Percentiles rank a stretch among this genome's conserved stretches.
phyloP scores from a whole-genome alignment of 2,113 vertebrate species.

The Azemiops feae region DNA sequence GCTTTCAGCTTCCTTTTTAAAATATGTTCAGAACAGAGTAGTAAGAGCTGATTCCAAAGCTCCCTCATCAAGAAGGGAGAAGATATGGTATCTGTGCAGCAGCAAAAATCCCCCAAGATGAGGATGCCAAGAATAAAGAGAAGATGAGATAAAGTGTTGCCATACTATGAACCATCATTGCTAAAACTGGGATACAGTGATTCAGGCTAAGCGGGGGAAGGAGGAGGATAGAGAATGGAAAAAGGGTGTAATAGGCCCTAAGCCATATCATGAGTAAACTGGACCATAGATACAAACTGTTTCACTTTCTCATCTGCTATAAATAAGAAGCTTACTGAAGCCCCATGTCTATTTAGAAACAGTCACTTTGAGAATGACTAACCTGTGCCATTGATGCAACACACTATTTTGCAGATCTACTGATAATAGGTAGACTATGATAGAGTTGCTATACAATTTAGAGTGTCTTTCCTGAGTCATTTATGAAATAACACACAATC shows the following conservation, averaged over 20 bases:
- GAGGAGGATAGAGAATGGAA: not conserved
- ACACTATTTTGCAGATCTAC: not conserved
- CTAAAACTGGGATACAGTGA: not conserved
- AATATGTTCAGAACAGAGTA: not conserved
- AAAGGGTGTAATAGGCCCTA: not conserved
- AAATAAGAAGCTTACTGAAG: not conserved
- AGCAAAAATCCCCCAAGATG: not conserved
- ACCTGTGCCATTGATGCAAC: not conserved
- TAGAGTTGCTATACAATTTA: not conserved
- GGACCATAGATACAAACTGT: not conserved
- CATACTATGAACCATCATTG: not conserved
- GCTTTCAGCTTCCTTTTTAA: not conserved
- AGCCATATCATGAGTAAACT: not conserved
- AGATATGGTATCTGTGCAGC: not conserved
- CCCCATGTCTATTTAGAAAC: not conserved
- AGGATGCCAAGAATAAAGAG: not conserved
- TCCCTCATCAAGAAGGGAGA: not conserved
- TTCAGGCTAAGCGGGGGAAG: not conserved
- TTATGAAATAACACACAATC: not conserved
- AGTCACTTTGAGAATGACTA: not conserved
- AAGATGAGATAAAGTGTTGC: not conserved
- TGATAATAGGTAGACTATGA: not conserved
- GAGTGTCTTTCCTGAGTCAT: not conserved
- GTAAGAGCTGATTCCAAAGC: not conserved
- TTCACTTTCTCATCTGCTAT: not conserved